phyloP scores from a whole-genome alignment of 2,888 invertebrate genomes.

The Agonopterix arenella region DNA sequence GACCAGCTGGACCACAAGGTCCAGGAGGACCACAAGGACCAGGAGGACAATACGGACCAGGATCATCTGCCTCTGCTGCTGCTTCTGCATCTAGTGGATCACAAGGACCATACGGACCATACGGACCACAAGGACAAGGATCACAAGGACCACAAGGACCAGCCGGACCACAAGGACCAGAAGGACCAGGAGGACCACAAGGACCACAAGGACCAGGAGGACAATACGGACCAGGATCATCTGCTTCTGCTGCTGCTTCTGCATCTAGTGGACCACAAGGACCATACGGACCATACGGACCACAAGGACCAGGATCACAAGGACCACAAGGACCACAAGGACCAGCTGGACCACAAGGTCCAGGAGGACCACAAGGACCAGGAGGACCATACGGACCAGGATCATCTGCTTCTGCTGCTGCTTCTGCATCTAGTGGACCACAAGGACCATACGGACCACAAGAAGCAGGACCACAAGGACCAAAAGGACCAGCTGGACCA shows the following conservation, averaged over 20 bases:
- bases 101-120: conserved; percentile 1
- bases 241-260: conserved; percentile 2
- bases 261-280: conserved; percentile 5
- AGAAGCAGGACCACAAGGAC: conserved; percentile 3
- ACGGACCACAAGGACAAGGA: not conserved
- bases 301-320: not conserved
- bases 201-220: too few species aligned
- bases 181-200: too few species aligned
- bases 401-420: not conserved
- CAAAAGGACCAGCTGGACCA: not conserved
- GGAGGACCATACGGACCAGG: conserved; percentile 3
- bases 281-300: conserved; percentile 5
- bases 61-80: conserved; percentile 8
- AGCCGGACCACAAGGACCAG: conserved; percentile 4
- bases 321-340: too few species aligned
- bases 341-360: not conserved
- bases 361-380: too few species aligned
- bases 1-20: too few species aligned
- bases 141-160: not conserved
- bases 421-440: not conserved
- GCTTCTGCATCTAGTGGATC: conserved; percentile 6
- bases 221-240: too few species aligned
- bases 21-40: conserved; percentile 7
- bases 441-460: too few species aligned
- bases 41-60: conserved; percentile 2